Evolutionary conservation across 2,113 vertebrate species (phyloP).

Genomic region (Sialia sialis): DNA sequence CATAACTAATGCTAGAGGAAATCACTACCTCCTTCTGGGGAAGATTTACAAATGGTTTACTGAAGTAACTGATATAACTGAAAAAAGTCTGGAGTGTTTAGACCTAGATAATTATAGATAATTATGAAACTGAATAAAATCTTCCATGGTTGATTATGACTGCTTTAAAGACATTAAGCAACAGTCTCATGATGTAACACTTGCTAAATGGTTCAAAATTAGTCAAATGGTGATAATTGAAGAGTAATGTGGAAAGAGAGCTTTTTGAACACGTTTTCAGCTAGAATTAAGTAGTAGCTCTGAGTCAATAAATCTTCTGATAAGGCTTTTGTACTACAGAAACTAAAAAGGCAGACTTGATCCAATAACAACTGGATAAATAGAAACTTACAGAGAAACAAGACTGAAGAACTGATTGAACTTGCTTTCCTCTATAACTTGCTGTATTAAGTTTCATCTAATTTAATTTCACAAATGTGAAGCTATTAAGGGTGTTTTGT

Average conservation of each 20-base stretch:
- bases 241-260: not conserved
- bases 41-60: not conserved
- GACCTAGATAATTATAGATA: not conserved
- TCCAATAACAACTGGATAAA: not conserved
- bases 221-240: not conserved
- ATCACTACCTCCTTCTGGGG: not conserved
- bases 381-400: not conserved
- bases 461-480: not conserved
- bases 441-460: not conserved
- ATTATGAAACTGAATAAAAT: not conserved
- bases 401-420: not conserved
- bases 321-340: rapidly evolving
- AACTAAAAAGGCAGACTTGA: not conserved
- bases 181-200: not conserved
- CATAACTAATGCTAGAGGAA: not conserved
- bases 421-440: not conserved
- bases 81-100: not conserved
- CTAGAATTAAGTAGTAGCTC: not conserved
- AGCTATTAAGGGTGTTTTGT: not conserved
- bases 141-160: not conserved
- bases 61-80: not conserved
- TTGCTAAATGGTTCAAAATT: not conserved
- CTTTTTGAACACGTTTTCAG: rapidly evolving
- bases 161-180: not conserved
- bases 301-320: not conserved